These are phyloP conservation scores for Nannoperca obscura DNA, from an alignment of 2,797 vertebrate species.

Conservation along the genomic window DNA sequence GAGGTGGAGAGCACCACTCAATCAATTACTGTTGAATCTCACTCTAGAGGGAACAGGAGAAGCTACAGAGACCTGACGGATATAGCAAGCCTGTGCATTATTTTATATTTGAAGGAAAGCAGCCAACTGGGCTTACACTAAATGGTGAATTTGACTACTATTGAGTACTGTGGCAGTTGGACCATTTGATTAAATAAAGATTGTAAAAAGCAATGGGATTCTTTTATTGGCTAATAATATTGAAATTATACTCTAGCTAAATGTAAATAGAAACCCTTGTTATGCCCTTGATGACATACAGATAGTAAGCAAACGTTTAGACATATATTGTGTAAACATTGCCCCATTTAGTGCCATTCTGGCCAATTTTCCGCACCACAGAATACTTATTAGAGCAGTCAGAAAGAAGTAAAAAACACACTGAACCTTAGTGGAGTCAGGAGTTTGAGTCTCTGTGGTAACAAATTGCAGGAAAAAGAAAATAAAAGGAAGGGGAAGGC, in stretches of 20 bases:
- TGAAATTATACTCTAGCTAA: background rate
- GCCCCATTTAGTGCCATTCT: background rate
- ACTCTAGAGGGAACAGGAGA: conserved; percentile 64
- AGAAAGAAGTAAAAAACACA: conserved; percentile 7
- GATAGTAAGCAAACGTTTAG: background rate
- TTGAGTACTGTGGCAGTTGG: background rate
- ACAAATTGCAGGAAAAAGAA: conserved; percentile 6
- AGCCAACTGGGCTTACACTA: background rate
- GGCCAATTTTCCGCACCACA: background rate
- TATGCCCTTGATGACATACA: background rate
- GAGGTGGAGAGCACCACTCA: conserved; percentile 62
- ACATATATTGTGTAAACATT: background rate
- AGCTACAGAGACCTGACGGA: conserved; percentile 36
- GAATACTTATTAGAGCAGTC: background rate
- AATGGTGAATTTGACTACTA: conserved; percentile 23
- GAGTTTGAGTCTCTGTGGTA: conserved; percentile 13
- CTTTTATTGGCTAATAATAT: conserved; percentile 9
- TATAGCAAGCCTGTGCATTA: conserved; percentile 38
- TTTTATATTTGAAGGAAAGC: conserved; percentile 29
- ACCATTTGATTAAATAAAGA: conserved; percentile 28
- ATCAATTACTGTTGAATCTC: conserved; percentile 76
- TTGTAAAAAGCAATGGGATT: conserved; percentile 14
- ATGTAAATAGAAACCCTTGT: background rate
- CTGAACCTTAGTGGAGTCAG: background rate
- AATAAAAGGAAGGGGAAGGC: background rate